Percentiles rank a stretch among this genome's conserved stretches.
Conservation (phyloP, 2,888 invertebrate species). For the Lycaena phlaeas region DNA sequence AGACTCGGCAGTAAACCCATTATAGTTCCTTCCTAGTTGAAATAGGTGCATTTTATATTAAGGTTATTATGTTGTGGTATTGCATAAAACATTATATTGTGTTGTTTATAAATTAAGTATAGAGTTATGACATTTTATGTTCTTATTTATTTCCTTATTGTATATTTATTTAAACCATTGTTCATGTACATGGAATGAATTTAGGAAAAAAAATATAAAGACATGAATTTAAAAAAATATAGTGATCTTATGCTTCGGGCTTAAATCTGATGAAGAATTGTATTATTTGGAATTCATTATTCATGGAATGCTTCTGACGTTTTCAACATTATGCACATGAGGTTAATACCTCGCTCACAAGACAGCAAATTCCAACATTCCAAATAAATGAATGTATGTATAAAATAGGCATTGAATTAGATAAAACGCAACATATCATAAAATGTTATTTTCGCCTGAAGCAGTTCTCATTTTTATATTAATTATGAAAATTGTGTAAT, state of each 20-base stretch:
- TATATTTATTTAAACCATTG: neutral
- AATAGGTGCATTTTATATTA: slow-evolving; percentile 64
- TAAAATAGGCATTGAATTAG: neutral
- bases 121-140: slow-evolving; percentile 11
- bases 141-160: slow-evolving; percentile 11
- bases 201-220: too few relatives aligned
- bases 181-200: neutral
- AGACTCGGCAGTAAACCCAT: slow-evolving; percentile 15
- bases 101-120: slow-evolving; percentile 14
- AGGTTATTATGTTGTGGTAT: slow-evolving; percentile 23
- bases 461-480: slow-evolving; percentile 5
- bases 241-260: neutral
- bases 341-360: too few relatives aligned
- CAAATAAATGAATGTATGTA: slow-evolving; percentile 5
- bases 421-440: neutral
- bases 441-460: slow-evolving; percentile 8
- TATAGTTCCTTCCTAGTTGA: slow-evolving; percentile 63
- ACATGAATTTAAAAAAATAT: neutral
- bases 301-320: too few relatives aligned
- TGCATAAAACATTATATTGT: slow-evolving; percentile 17
- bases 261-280: too few relatives aligned
- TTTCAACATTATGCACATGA: neutral
- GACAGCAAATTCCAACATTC: slow-evolving; percentile 8
- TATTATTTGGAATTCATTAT: too few relatives aligned
- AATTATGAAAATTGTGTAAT: neutral